A percentile compares a stretch with the other conserved stretches of the same genome.
phyloP scores from a whole-genome alignment of 1,140 invertebrate genomes.

The Aphidius gifuensis region DNA sequence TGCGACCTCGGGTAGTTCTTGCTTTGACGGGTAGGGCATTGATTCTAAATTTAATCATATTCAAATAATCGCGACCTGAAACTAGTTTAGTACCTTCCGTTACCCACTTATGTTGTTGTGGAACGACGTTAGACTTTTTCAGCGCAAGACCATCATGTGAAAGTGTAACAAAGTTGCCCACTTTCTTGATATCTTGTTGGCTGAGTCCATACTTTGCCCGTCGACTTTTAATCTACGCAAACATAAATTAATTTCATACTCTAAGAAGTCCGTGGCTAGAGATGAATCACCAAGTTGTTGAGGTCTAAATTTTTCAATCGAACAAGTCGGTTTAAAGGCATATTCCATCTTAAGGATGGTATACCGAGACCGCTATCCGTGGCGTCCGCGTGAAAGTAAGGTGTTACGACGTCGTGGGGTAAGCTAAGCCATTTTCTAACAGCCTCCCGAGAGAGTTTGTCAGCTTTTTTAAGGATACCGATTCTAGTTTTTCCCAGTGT shows the following conservation, averaged over 20 bases:
- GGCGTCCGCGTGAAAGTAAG: constrained; percentile 35
- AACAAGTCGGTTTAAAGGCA: constrained; percentile 14
- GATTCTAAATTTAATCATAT: constrained; percentile 23
- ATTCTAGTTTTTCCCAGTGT: too few relatives aligned
- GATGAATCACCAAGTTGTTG: too few relatives aligned
- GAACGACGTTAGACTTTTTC: constrained; percentile 12
- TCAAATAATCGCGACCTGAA: constrained; percentile 26
- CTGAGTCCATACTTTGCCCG: too few relatives aligned
- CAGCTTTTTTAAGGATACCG: too few relatives aligned
- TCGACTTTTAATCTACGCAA: neutral
- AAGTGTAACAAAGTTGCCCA: constrained; percentile 2
- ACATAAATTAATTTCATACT: constrained; percentile 51
- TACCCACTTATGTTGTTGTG: constrained; percentile 27
- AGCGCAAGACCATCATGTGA: constrained; percentile 24
- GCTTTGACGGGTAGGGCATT: constrained; percentile 28
- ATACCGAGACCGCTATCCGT: constrained; percentile 25
- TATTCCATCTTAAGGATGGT: constrained; percentile 25
- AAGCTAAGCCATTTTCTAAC: neutral
- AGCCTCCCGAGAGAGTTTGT: too few relatives aligned
- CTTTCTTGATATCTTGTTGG: too few relatives aligned
- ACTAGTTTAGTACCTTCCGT: constrained; percentile 18
- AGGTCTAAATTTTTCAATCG: constrained; percentile 1
- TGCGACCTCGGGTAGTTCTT: constrained; percentile 24
- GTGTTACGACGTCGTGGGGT: constrained; percentile 32
- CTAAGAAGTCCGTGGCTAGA: constrained; percentile 62